phyloP scores from a whole-genome alignment of 2,797 vertebrate species.

The Heliangelus exortis region DNA sequence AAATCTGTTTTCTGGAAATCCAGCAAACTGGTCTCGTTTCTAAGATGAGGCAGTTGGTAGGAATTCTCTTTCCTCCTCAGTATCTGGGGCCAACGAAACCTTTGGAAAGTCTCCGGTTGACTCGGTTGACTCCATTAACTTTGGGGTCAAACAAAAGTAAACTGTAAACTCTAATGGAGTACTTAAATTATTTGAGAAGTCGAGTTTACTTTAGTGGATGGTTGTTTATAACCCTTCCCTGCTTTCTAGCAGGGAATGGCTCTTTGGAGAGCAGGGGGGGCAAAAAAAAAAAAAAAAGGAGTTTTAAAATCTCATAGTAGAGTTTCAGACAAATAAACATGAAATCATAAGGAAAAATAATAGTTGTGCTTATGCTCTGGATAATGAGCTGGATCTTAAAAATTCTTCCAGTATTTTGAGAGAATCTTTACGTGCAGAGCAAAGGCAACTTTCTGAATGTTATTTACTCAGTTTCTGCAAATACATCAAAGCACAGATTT shows the following conservation, averaged over 20 bases:
- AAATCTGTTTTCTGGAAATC: background rate
- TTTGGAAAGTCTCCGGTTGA: background rate
- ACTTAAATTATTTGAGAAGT: conserved; percentile 45
- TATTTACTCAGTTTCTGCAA: background rate
- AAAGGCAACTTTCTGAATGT: background rate
- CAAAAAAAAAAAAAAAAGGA: background rate
- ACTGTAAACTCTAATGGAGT: conserved; percentile 60
- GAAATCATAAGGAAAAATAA: background rate
- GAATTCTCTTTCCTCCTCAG: background rate
- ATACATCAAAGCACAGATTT: fast-evolving
- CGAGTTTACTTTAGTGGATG: conserved; percentile 59
- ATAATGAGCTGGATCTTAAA: background rate
- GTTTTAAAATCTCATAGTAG: background rate
- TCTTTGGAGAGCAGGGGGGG: background rate
- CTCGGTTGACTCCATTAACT: conserved; percentile 54
- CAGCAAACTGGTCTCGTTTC: background rate
- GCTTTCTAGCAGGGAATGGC: conserved; percentile 25
- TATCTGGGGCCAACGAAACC: background rate
- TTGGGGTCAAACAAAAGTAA: conserved; percentile 60
- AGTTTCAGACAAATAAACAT: background rate
- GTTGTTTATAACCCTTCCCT: conserved; percentile 62
- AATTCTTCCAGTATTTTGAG: background rate
- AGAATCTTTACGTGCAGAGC: background rate
- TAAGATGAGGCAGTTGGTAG: background rate
- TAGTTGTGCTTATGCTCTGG: background rate